phyloP scores from a whole-genome alignment of 64 coral and sea anemone genomes.

The Actinia equina region DNA sequence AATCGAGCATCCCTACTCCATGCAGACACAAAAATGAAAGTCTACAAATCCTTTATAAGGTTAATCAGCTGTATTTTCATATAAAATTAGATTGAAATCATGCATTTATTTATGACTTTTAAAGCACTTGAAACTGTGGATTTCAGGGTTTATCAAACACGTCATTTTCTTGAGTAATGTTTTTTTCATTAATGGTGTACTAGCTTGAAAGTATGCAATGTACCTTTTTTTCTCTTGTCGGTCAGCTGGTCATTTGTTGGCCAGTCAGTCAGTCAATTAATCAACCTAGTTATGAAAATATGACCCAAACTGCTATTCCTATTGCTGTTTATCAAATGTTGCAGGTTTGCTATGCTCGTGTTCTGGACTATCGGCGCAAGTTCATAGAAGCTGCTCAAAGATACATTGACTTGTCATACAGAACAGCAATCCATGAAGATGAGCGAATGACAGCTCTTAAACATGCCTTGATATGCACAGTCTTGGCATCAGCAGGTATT shows the following conservation, averaged over 20 bases:
- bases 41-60: constrained; percentile 93
- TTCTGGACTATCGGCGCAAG: constrained; percentile 95
- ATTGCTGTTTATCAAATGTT: background rate
- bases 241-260: too few species aligned
- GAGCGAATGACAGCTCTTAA: constrained; percentile 95
- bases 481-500: constrained; percentile 83
- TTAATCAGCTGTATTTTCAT: background rate
- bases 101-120: too few species aligned
- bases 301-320: background rate
- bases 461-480: constrained; percentile 94
- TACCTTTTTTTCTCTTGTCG: too few species aligned
- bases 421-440: constrained; percentile 84
- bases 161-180: too few species aligned
- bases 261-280: background rate
- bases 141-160: too few species aligned
- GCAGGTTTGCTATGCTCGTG: constrained; percentile 97
- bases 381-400: constrained; percentile 99
- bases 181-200: too few species aligned
- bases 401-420: constrained; percentile 94
- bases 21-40: constrained; percentile 80
- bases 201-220: too few species aligned
- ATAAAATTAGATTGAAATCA: too few species aligned
- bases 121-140: too few species aligned
- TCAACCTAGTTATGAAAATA: too few species aligned
- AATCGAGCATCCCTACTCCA: constrained; percentile 90